phyloP scores from a whole-genome alignment of 2,113 vertebrate genomes.

The Taxidea taxus region DNA sequence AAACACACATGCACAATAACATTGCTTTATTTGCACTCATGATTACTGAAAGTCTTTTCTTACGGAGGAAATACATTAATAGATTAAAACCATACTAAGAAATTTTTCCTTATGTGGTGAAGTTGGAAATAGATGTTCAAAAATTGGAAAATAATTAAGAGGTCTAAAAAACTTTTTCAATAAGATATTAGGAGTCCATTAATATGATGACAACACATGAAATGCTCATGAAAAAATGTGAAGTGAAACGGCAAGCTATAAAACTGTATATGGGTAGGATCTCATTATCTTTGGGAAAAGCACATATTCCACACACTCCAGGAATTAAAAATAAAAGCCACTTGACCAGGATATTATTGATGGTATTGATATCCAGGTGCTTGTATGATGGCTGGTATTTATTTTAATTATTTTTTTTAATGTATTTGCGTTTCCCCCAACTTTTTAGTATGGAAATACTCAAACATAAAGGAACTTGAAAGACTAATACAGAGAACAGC shows the following conservation, averaged over 20 bases:
- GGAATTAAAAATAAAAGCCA: background rate
- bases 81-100: background rate
- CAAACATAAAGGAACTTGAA: background rate
- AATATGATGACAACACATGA: background rate
- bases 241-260: background rate
- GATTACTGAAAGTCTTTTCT: background rate
- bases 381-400: background rate
- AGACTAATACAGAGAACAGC: background rate
- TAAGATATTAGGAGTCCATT: background rate
- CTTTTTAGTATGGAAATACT: background rate
- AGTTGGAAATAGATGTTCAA: background rate
- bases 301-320: background rate
- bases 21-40: background rate
- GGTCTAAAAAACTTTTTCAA: background rate
- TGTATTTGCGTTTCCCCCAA: background rate
- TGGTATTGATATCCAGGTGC: background rate
- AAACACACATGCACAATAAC: background rate
- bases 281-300: background rate
- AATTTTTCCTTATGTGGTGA: background rate
- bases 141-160: background rate
- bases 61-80: background rate
- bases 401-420: slow-evolving; percentile 13
- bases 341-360: background rate
- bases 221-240: background rate
- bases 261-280: background rate